Conservation (phyloP, 2,797 vertebrate genomes). For the Babyrousa celebensis region DNA sequence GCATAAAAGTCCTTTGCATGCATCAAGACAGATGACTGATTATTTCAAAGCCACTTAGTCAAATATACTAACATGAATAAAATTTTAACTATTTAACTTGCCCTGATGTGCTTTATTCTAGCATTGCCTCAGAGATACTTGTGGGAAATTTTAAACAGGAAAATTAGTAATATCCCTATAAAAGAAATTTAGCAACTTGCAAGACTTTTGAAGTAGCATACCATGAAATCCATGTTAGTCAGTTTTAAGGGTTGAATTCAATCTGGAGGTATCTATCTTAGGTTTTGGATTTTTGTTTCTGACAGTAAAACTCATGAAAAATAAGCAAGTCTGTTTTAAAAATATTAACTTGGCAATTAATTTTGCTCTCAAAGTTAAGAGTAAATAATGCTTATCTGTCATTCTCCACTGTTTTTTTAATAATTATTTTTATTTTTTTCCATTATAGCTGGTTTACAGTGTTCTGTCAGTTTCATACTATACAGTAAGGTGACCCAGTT, state of each 20-base stretch:
- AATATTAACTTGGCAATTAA: neutral
- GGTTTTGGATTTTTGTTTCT: neutral
- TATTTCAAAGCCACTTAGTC: neutral
- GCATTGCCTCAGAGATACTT: neutral
- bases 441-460: no score
- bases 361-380: neutral
- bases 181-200: neutral
- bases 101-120: neutral
- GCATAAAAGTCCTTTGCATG: neutral
- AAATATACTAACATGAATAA: neutral
- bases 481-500: no score
- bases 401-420: neutral
- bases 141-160: neutral
- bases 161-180: neutral
- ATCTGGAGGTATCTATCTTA: neutral
- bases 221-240: neutral
- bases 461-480: no score
- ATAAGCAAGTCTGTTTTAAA: neutral
- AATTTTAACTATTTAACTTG: neutral
- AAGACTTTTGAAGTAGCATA: neutral
- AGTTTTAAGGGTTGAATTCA: neutral
- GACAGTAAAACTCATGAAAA: slow-evolving; percentile 12
- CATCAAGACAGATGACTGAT: neutral
- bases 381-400: neutral
- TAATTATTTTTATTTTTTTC: no score